These are phyloP conservation scores for Drosophila silvestris DNA, from an alignment of 2,888 invertebrate species.

Conservation along the genomic window DNA sequence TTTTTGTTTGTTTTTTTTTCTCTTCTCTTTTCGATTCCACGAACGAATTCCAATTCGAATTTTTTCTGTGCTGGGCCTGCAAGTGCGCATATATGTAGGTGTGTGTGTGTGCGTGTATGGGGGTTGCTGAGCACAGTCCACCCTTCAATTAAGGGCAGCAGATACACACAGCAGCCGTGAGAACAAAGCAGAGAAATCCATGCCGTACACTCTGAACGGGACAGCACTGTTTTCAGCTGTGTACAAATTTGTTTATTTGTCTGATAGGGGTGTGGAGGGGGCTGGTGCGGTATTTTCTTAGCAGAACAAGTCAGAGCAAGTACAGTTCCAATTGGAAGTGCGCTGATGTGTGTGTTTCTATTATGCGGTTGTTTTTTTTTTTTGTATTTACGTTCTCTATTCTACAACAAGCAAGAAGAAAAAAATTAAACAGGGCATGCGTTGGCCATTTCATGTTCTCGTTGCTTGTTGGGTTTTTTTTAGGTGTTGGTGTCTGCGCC, in stretches of 20 bases:
- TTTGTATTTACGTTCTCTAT: conserved; percentile 7
- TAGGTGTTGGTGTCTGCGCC: conserved; percentile 52
- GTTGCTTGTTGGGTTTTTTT: conserved; percentile 4
- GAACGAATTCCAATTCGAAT: conserved; percentile 54
- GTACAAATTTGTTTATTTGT: conserved; percentile 9
- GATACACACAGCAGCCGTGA: conserved; percentile 53
- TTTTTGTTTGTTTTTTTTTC: conserved; percentile 3
- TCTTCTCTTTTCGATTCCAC: conserved; percentile 37
- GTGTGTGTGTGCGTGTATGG: conserved; percentile 21
- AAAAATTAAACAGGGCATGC: conserved; percentile 41
- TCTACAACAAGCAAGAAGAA: background rate
- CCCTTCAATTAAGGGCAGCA: conserved; percentile 53
- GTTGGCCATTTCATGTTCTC: conserved; percentile 24
- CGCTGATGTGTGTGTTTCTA: background rate
- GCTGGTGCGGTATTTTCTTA: conserved; percentile 21
- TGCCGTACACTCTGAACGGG: conserved; percentile 20
- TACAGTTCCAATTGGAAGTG: conserved; percentile 70
- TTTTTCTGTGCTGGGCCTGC: conserved; percentile 27
- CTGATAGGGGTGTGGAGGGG: conserved; percentile 6
- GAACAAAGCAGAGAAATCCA: conserved; percentile 11
- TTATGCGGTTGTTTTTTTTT: conserved; percentile 8
- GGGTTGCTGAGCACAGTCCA: conserved; percentile 42
- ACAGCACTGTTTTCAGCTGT: conserved; percentile 36
- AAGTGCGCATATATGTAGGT: conserved; percentile 21
- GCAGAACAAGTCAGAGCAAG: conserved; percentile 25